Conservation (phyloP, 2,888 invertebrate species). For the Nymphalis polychloros region DNA sequence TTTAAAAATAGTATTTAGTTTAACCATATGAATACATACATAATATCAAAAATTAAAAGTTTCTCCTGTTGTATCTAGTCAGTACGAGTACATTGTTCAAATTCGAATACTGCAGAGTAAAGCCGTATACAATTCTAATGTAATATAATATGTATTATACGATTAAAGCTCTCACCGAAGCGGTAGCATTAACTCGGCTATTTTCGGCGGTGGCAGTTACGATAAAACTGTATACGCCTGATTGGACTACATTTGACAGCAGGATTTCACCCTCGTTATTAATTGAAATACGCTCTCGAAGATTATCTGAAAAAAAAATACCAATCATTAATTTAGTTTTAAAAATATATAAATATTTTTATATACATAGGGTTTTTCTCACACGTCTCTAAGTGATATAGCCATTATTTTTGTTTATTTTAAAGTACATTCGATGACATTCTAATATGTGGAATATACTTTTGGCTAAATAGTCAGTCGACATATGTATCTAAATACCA, state of each 20-base stretch:
- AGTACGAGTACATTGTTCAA: neutral
- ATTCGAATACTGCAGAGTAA: neutral
- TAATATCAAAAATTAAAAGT: no score
- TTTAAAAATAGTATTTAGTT: no score
- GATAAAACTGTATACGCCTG: conserved; percentile 59
- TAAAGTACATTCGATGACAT: no score
- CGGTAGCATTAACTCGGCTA: conserved; percentile 51
- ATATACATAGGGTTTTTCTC: no score
- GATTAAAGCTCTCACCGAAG: conserved; percentile 50
- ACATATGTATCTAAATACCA: no score
- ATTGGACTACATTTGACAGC: conserved; percentile 57
- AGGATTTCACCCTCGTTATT: conserved; percentile 60
- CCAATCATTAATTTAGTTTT: neutral
- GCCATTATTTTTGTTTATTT: no score
- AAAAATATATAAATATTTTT: neutral
- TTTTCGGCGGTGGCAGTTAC: conserved; percentile 61
- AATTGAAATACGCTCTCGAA: conserved; percentile 58
- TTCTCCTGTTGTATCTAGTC: neutral
- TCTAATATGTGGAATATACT: no score
- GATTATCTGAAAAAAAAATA: conserved; percentile 53
- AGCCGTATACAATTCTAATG: neutral
- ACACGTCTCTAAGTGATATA: no score
- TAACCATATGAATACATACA: no score
- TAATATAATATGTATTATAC: neutral
- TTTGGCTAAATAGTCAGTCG: no score